Percentiles rank a stretch among this genome's conserved stretches.
Evolutionary conservation across 2,888 invertebrate species (phyloP).

Genomic region (Aplocera efformata): DNA sequence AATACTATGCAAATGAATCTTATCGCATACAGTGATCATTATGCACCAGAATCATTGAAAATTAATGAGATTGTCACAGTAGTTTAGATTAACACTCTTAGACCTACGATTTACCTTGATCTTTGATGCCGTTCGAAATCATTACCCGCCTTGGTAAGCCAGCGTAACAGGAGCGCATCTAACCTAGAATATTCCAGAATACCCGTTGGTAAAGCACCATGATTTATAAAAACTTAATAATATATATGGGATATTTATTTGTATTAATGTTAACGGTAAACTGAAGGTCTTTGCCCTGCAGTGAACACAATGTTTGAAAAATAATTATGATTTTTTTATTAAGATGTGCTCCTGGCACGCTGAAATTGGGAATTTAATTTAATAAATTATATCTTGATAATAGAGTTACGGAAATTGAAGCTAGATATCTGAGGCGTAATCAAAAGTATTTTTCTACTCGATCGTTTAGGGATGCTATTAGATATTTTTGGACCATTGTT

Average conservation of each 20-base stretch:
- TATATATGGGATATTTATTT: no score
- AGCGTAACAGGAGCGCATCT: slow-evolving; percentile 12
- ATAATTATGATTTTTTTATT: neutral
- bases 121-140: slow-evolving; percentile 52
- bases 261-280: no score
- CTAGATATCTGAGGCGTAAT: slow-evolving; percentile 69
- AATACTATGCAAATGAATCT: slow-evolving; percentile 9
- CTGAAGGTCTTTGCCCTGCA: no score
- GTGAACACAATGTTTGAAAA: neutral
- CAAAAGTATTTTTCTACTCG: slow-evolving; percentile 78
- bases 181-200: slow-evolving; percentile 1
- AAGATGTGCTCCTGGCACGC: slow-evolving; percentile 14
- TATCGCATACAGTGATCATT: slow-evolving; percentile 49
- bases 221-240: no score
- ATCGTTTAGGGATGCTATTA: slow-evolving; percentile 76
- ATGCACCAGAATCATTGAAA: slow-evolving; percentile 54
- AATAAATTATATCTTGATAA: slow-evolving; percentile 36
- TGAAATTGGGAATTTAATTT: slow-evolving; percentile 29
- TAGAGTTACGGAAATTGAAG: slow-evolving; percentile 53
- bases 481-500: slow-evolving; percentile 81
- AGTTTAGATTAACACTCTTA: slow-evolving; percentile 74
- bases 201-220: slow-evolving; percentile 1
- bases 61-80: slow-evolving; percentile 67
- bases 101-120: slow-evolving; percentile 57
- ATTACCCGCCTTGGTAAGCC: slow-evolving; percentile 29